These are phyloP conservation scores for Calephelis virginiensis DNA, from an alignment of 1,140 invertebrate species.

Conservation along the genomic window DNA sequence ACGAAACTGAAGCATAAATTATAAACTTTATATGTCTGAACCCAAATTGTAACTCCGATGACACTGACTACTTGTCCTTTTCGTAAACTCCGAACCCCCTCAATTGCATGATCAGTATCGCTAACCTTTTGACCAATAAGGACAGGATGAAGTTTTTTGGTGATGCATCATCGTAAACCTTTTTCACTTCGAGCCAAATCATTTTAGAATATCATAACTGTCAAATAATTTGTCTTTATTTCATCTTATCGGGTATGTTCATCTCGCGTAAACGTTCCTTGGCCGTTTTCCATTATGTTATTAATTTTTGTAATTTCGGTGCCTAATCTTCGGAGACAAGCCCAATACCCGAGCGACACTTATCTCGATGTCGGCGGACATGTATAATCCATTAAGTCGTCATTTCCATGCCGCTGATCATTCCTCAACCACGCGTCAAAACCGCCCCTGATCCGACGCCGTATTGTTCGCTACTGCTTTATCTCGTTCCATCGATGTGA, in stretches of 20 bases:
- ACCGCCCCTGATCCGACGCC: conserved; percentile 56
- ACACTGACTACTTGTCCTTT: no score
- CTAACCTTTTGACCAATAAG: no score
- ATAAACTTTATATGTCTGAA: no score
- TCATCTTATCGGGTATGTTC: conserved; percentile 43
- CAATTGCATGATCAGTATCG: no score
- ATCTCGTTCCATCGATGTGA: conserved; percentile 49
- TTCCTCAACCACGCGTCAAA: conserved; percentile 71
- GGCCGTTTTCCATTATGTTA: conserved; percentile 69
- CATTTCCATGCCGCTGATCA: conserved; percentile 73
- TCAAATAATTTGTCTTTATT: conserved; percentile 24
- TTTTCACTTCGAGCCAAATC: not conserved
- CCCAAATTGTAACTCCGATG: no score
- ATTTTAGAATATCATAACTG: conserved; percentile 11
- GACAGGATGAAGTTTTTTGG: no score
- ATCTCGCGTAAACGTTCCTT: conserved; percentile 56
- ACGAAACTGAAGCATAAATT: no score
- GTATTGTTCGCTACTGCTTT: conserved; percentile 71
- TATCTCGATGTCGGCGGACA: conserved; percentile 73
- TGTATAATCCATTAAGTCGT: conserved; percentile 78
- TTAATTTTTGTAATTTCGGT: conserved; percentile 73
- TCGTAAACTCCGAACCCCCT: no score
- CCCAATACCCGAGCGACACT: conserved; percentile 66
- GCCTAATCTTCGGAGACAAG: conserved; percentile 68
- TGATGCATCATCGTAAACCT: no score